Evolutionary conservation across 2,888 invertebrate species (phyloP).

Genomic region (Laothoe populi): DNA sequence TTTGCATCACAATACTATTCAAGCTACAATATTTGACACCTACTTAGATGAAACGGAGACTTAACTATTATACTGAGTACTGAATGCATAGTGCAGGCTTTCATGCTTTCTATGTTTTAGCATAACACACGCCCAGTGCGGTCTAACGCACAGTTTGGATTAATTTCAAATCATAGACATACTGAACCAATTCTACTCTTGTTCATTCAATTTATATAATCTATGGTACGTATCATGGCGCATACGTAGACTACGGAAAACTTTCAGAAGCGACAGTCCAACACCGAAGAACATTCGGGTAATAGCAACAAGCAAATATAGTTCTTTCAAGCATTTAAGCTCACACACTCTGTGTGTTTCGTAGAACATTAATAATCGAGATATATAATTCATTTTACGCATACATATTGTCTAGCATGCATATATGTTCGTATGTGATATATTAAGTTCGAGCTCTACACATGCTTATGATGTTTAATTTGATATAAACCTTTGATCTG

Average conservation of each 20-base stretch:
- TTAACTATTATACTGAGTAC: slow-evolving; percentile 46
- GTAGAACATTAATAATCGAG: background rate
- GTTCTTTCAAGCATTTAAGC: slow-evolving; percentile 34
- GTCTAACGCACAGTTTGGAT: background rate
- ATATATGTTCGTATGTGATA: slow-evolving; percentile 34
- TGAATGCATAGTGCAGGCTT: slow-evolving; percentile 48
- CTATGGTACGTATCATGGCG: background rate
- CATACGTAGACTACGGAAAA: slow-evolving; percentile 19
- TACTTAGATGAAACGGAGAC: slow-evolving; percentile 48
- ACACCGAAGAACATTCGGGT: slow-evolving; percentile 55
- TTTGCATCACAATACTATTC: slow-evolving; percentile 51
- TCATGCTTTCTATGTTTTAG: slow-evolving; percentile 43
- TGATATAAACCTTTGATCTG: slow-evolving; percentile 94
- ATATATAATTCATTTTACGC: slow-evolving; percentile 35
- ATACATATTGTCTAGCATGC: slow-evolving; percentile 64
- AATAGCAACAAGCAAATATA: slow-evolving; percentile 57
- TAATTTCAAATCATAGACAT: background rate
- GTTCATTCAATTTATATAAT: background rate
- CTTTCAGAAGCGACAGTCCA: slow-evolving; percentile 54
- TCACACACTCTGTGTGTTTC: slow-evolving; percentile 23
- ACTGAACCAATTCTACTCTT: background rate
- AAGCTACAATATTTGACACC: slow-evolving; percentile 42
- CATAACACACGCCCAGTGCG: slow-evolving; percentile 31
- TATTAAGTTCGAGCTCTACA: slow-evolving; percentile 63
- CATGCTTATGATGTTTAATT: slow-evolving; percentile 81